Conservation (phyloP, 2,113 vertebrate genomes). For the Pteronura brasiliensis region DNA sequence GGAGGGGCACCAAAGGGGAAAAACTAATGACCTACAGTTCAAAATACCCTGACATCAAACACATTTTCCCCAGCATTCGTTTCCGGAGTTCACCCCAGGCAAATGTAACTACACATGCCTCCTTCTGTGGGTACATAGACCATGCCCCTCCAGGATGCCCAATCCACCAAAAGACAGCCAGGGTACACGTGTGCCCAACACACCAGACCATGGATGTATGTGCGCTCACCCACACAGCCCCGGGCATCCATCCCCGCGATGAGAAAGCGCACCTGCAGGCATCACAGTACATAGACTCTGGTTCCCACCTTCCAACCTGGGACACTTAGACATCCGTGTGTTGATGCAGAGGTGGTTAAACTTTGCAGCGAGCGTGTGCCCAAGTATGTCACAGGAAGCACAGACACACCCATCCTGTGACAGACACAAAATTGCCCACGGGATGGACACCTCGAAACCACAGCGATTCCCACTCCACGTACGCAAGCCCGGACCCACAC, state of each 20-base stretch:
- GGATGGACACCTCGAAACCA: neutral
- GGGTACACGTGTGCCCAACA: neutral
- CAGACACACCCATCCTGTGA: neutral
- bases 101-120: neutral
- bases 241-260: no score
- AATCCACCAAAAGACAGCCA: neutral
- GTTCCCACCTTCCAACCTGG: neutral
- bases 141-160: neutral
- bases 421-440: neutral
- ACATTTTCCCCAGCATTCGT: neutral
- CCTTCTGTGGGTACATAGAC: neutral
- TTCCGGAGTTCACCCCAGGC: neutral
- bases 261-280: neutral
- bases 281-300: no score
- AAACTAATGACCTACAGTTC: conserved; percentile 25
- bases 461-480: rapidly evolving
- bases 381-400: neutral
- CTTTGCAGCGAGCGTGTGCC: neutral
- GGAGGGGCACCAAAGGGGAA: neutral
- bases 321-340: neutral
- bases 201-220: no score
- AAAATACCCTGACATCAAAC: conserved; percentile 18
- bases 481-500: neutral
- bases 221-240: neutral
- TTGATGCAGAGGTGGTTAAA: neutral